Conservation (phyloP, 2,113 vertebrate species). For the Coreoperca whiteheadi region DNA sequence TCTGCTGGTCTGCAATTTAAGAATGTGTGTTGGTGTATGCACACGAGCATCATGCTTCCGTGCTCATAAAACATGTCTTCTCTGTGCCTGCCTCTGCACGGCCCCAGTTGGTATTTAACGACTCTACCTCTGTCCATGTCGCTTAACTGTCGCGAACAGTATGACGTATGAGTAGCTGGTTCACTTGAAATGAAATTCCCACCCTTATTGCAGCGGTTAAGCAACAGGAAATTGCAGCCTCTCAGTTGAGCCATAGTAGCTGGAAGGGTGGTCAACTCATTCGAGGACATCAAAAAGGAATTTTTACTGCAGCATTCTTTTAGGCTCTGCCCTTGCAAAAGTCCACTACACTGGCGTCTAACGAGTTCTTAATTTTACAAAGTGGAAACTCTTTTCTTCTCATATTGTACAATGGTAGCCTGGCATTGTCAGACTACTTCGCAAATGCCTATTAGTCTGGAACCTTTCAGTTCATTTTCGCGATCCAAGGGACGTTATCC, state of each 20-base stretch:
- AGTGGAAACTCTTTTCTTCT: neutral
- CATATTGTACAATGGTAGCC: neutral
- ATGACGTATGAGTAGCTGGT: neutral
- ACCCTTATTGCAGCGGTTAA: neutral
- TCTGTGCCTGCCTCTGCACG: neutral
- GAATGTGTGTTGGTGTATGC: slow-evolving; percentile 32
- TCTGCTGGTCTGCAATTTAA: slow-evolving; percentile 48
- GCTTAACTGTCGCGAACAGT: neutral
- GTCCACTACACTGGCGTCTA: neutral
- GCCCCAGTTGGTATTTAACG: neutral
- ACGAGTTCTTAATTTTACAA: neutral
- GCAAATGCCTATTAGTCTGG: too few relatives aligned
- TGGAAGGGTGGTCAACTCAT: slow-evolving; percentile 50
- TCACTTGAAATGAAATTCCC: neutral
- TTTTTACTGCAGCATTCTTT: neutral
- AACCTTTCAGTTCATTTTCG: too few relatives aligned
- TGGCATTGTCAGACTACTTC: too few relatives aligned
- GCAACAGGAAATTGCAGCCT: slow-evolving; percentile 52
- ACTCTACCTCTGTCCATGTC: neutral
- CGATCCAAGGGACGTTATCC: too few relatives aligned
- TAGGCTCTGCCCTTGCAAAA: neutral
- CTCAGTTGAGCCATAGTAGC: slow-evolving; percentile 56
- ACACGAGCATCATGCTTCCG: slow-evolving; percentile 15
- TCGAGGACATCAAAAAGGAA: slow-evolving; percentile 17
- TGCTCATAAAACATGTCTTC: slow-evolving; percentile 11